These are phyloP conservation scores for Notolepis coatsorum DNA, from an alignment of 2,797 vertebrate species.

Conservation along the genomic window DNA sequence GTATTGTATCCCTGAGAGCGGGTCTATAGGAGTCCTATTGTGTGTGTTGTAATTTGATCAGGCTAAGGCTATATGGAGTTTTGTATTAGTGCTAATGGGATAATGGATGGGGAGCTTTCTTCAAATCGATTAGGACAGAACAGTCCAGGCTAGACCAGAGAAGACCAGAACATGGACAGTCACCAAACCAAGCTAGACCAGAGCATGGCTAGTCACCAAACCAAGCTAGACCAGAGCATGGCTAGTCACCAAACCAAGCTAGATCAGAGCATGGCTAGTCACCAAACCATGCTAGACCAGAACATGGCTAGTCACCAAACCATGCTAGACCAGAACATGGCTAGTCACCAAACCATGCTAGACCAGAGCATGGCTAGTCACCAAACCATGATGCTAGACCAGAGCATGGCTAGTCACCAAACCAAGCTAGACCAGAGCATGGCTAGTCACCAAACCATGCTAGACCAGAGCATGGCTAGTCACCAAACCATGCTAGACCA, in stretches of 20 bases:
- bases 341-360: no score
- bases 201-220: not conserved
- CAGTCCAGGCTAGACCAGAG: conserved; percentile 20
- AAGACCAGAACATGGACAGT: conserved; percentile 15
- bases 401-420: no score
- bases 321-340: no score
- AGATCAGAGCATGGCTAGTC: not conserved
- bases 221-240: not conserved
- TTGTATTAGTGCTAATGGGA: conserved; percentile 53
- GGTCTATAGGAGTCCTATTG: conserved; percentile 41
- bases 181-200: conserved; percentile 5
- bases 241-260: not conserved
- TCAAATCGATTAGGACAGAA: conserved; percentile 33
- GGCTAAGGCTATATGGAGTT: conserved; percentile 43
- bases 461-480: no score
- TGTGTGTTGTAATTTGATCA: conserved; percentile 53
- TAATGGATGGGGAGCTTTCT: conserved; percentile 40
- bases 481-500: no score
- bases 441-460: no score
- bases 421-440: no score
- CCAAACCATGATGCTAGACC: no score
- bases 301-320: no score
- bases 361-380: no score
- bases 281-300: not conserved
- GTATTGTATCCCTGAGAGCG: conserved; percentile 12